A percentile compares a stretch with the other conserved stretches of the same genome.
phyloP scores from a whole-genome alignment of 2,113 vertebrate genomes.

The Leptobrachium leishanense region DNA sequence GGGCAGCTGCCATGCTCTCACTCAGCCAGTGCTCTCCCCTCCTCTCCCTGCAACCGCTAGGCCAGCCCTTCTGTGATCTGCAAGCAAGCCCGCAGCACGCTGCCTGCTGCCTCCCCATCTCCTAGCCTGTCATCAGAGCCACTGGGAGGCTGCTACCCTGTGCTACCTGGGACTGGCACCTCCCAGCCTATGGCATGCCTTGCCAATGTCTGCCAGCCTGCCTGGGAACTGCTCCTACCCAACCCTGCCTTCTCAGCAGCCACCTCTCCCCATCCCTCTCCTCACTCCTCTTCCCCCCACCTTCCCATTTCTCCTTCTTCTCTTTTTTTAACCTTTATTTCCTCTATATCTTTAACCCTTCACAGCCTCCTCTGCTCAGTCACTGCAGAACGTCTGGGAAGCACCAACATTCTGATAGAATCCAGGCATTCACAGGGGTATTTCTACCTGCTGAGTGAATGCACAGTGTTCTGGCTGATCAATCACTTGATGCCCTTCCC shows the following conservation, averaged over 20 bases:
- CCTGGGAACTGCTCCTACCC: not conserved
- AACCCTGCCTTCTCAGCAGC: not conserved
- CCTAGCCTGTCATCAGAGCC: conserved; percentile 15
- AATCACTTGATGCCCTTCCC: conserved; percentile 45
- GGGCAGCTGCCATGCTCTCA: conserved; percentile 29
- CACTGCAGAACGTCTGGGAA: conserved; percentile 12
- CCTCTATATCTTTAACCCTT: not conserved
- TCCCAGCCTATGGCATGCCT: conserved; percentile 18
- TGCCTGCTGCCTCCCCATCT: conserved; percentile 8
- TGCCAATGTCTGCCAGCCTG: conserved; percentile 9
- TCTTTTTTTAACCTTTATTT: not conserved
- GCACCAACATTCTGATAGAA: conserved; percentile 12
- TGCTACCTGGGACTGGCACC: not conserved
- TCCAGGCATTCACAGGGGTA: conserved; percentile 21
- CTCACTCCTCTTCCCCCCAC: not conserved
- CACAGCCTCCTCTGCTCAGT: not conserved
- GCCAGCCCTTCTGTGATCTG: conserved; percentile 37
- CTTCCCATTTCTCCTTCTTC: not conserved
- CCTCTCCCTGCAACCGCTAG: conserved; percentile 21
- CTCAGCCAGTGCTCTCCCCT: conserved; percentile 30
- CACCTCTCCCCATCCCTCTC: not conserved
- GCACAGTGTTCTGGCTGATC: conserved; percentile 42
- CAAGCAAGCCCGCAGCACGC: not conserved
- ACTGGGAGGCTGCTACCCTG: not conserved
- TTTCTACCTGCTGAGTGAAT: conserved; percentile 47